Percentiles rank a stretch among this genome's conserved stretches.
Evolutionary conservation across 2,888 invertebrate genomes (phyloP).

Genomic region (Scaptomyza tumidula): DNA sequence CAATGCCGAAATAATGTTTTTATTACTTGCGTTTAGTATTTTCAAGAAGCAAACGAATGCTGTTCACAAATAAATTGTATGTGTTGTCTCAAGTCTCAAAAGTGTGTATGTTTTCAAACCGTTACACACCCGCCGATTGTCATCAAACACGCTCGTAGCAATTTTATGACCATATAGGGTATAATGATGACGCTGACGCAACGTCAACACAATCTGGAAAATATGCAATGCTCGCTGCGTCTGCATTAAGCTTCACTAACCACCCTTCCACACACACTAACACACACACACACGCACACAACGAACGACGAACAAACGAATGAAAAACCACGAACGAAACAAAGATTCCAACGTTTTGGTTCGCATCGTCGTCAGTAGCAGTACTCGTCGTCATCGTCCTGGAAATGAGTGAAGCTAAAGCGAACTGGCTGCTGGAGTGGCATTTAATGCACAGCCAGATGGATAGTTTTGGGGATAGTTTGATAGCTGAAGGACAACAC

Average conservation of each 20-base stretch:
- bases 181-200: slow-evolving; percentile 60
- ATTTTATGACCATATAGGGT: slow-evolving; percentile 32
- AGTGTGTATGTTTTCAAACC: neutral
- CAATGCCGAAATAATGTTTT: too few species aligned
- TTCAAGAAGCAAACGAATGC: neutral
- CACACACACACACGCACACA: neutral
- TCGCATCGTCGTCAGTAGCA: slow-evolving; percentile 7
- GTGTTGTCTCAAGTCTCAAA: neutral
- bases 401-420: slow-evolving; percentile 65
- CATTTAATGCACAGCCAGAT: slow-evolving; percentile 69
- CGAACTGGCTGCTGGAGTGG: slow-evolving; percentile 64
- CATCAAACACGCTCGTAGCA: slow-evolving; percentile 7
- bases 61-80: neutral
- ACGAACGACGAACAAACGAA: neutral
- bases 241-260: slow-evolving; percentile 31
- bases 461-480: slow-evolving; percentile 25
- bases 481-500: slow-evolving; percentile 15
- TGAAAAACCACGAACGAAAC: slow-evolving; percentile 10
- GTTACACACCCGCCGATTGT: neutral
- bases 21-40: neutral
- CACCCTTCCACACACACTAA: neutral
- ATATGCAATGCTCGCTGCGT: slow-evolving; percentile 48
- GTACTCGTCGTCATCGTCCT: slow-evolving; percentile 29
- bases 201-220: slow-evolving; percentile 51
- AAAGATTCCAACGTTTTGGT: slow-evolving; percentile 18